Evolutionary conservation across 2,888 invertebrate species (phyloP), one percentile per base, ranked within the genome.

Genomic region (Dioctria rufipes): DNA sequence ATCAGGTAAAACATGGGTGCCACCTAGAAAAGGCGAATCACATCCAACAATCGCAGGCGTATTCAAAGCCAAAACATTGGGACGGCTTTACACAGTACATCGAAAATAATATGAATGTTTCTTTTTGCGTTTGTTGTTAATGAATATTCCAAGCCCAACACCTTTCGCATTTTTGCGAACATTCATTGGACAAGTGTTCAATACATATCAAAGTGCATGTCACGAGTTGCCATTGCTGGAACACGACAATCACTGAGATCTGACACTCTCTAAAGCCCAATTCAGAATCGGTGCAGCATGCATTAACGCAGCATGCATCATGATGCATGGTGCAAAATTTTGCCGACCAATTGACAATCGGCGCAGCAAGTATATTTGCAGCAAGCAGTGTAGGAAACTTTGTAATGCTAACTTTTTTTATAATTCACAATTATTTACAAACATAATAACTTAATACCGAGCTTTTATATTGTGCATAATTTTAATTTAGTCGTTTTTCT

Each of bases 251-350:
- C 78, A 83, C 65, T 73, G 80, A 66, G 81, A 84, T 25, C 6
- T 67, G n/a, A 79, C 83, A 60, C 81, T 85, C 60, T 60, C 73
- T 11, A 83, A 83, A 60, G 81, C 81, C 66, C 51, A 81, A 25
- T 49, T 81, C n/a, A n/a, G n/a, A n/a, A n/a, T n/a, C n/a, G n/a
- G n/a, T n/a, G n/a, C n/a, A n/a, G n/a, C n/a, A n/a, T 9, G 66
- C 71, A 54, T 40, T 77, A n/a, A 63, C 49, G 37, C 78, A 79
- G 83, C 54, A 58, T 83, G 37, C 79, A 82, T 66, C 51, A 81
- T n/a, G n/a, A n/a, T n/a, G n/a, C n/a, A 9, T 61, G 84, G 58
- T 84, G 84, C 69, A 78, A 82, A 69, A 83, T 83, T 11, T 80
- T 83, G 43, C 73, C 80, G 51, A 80, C 80, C 37, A 80, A 60